Evolutionary conservation across 2,888 invertebrate species (phyloP).

Genomic region (Tromatobia lineatoria): DNA sequence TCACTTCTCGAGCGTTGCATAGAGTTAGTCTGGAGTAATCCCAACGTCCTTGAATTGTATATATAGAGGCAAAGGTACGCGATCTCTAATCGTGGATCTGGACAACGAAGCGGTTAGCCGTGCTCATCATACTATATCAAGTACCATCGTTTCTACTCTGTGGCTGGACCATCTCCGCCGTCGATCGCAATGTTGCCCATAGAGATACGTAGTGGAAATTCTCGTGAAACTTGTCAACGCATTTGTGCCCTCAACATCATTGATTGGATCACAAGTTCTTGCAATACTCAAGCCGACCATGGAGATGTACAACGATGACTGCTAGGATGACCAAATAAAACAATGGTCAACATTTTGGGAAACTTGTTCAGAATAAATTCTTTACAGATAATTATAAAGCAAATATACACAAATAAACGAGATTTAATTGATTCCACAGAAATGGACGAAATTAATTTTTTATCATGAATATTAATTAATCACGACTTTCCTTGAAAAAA

Average conservation of each 20-base stretch:
- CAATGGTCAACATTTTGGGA: neutral
- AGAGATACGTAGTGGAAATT: neutral
- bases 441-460: no score
- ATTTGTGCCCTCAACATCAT: neutral
- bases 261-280: neutral
- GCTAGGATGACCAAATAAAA: neutral
- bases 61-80: neutral
- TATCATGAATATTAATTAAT: no score
- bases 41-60: constrained; percentile 14
- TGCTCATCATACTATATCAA: constrained; percentile 42
- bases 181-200: neutral
- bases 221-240: constrained; percentile 20
- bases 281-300: neutral
- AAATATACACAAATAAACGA: no score
- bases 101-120: constrained; percentile 41
- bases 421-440: neutral
- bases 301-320: neutral
- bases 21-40: neutral
- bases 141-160: constrained; percentile 36
- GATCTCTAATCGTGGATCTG: constrained; percentile 47
- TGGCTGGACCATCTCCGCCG: neutral
- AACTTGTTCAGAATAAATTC: neutral
- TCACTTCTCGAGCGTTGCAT: neutral
- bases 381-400: neutral
- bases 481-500: no score